Percentiles rank a stretch among this genome's conserved stretches.
Conservation (phyloP, 23 tunicate genomes). For the Styela plicata region DNA sequence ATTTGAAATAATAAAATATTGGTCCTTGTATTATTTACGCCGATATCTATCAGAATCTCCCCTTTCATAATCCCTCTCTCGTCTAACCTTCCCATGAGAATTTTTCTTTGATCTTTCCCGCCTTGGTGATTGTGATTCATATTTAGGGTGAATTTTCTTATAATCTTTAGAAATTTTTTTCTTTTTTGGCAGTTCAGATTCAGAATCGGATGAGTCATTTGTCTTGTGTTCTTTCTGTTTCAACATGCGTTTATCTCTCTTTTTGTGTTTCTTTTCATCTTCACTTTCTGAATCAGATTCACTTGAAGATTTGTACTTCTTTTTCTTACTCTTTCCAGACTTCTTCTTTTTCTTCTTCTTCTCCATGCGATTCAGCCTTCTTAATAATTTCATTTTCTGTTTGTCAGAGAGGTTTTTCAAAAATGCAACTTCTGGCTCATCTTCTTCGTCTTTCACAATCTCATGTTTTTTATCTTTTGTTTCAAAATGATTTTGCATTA, state of each 20-base stretch:
- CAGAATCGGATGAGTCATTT: conserved; percentile 5
- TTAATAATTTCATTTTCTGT: conserved; percentile 79
- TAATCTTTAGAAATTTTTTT: not conserved
- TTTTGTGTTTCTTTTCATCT: conserved; percentile 2
- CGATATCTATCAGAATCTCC: not conserved
- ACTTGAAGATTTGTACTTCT: conserved; percentile 27
- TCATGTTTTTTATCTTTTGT: conserved; percentile 48
- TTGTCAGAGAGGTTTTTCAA: conserved; percentile 72
- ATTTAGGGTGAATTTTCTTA: not conserved
- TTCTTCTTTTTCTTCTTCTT: conserved; percentile 12
- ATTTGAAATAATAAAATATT: too few species aligned
- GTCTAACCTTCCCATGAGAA: not conserved
- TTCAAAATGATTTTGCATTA: conserved; percentile 71
- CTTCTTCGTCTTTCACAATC: conserved; percentile 51
- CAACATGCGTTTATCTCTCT: not conserved
- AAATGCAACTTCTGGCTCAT: conserved; percentile 87
- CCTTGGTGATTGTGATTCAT: not conserved
- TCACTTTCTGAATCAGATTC: conserved; percentile 18
- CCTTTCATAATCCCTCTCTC: not conserved
- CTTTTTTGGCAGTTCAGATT: not conserved
- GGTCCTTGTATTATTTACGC: too few species aligned
- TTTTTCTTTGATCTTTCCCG: not conserved
- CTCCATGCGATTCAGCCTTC: conserved; percentile 65
- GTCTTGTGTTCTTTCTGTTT: not conserved
- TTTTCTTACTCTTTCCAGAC: conserved; percentile 34